Base-by-base conservation (phyloP, 2,888 invertebrate species). In the Matsumyia berberina region DNA sequence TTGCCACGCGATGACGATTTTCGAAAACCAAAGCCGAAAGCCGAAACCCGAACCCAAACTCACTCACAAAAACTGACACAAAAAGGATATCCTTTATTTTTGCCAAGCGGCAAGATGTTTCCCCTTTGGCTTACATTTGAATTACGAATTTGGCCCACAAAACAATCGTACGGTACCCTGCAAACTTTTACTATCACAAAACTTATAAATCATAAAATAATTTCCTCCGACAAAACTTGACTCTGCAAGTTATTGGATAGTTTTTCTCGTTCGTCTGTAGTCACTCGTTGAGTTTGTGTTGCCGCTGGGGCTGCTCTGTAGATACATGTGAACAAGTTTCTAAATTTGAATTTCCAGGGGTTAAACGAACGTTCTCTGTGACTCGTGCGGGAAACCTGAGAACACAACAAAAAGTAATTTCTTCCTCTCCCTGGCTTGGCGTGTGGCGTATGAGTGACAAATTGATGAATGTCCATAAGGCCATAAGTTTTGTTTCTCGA, bases 121-220 rank as follows among this genome's bases (percentile, higher is more conserved):
- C 51, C 39, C 31, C 44, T 57, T 72, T 60, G 64, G 66, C 55
- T 73, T 69, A 79, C 60, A 73, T 73, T 83, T 73, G 62, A 79
- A 72, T 83, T 79, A 83, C 83, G 73, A 67, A 83, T 83, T 67
- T 79, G 83, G 73, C 83, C 83, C 83, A 83, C 79, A 83, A 82
- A 83, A 73, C 83, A 83, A 79, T 69, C 46, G 83, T 73, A 72
- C 60, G 67, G 39, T 57, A 19, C 46, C 57, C 60, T 72, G 73
- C 60, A 79, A 85, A 85, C 80, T 85, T 85, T 80, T 85, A 79
- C 73, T 74, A 80, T 85, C 80, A 80, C 85, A 85, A 80, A 85
- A 85, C 74, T 80, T 85, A 85, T 85, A 85, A 79, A 85, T 85
- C 85, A 85, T 80, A 85, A 80, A 85, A 85, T 85, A 80, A 85